A percentile compares a stretch with the other conserved stretches of the same genome.
Evolutionary conservation across 2,888 invertebrate genomes (phyloP).

Genomic region (Conchocele bisecta): DNA sequence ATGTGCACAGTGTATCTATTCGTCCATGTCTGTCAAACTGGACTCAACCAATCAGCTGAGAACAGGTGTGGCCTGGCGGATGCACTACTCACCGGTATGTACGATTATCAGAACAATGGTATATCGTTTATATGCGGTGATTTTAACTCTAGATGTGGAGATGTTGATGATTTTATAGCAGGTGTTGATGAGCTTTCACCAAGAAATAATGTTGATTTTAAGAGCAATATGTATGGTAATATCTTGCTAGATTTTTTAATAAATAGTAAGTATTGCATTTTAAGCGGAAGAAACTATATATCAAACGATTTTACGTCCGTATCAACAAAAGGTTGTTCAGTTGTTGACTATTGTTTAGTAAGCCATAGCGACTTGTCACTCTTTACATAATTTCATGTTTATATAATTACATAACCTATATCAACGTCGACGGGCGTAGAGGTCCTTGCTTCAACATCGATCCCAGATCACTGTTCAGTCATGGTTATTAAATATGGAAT

Average conservation of each 20-base stretch:
- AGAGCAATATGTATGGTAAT: conserved; percentile 1
- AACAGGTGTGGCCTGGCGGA: too few species aligned
- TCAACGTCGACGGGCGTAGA: too few species aligned
- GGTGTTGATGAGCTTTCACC: neutral
- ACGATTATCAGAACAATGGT: neutral
- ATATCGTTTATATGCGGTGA: conserved; percentile 9
- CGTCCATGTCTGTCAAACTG: too few species aligned
- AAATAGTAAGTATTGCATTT: neutral
- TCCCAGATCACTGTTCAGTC: conserved; percentile 20
- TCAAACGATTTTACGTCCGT: conserved; percentile 24
- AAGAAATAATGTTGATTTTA: conserved; percentile 11
- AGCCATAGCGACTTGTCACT: neutral
- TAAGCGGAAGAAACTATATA: conserved; percentile 11
- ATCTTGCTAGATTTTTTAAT: conserved; percentile 11
- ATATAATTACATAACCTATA: neutral
- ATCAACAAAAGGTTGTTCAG: conserved; percentile 5
- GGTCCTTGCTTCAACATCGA: neutral
- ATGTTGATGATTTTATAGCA: conserved; percentile 5
- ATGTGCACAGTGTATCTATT: too few species aligned
- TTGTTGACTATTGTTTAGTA: conserved; percentile 19
- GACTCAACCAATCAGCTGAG: too few species aligned
- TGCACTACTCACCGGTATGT: neutral
- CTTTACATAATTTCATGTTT: conserved; percentile 7
- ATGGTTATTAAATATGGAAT: too few species aligned
- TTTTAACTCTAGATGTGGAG: conserved; percentile 24